Conservation (phyloP, 2,113 vertebrate species). For the Motacilla tschutschensis region DNA sequence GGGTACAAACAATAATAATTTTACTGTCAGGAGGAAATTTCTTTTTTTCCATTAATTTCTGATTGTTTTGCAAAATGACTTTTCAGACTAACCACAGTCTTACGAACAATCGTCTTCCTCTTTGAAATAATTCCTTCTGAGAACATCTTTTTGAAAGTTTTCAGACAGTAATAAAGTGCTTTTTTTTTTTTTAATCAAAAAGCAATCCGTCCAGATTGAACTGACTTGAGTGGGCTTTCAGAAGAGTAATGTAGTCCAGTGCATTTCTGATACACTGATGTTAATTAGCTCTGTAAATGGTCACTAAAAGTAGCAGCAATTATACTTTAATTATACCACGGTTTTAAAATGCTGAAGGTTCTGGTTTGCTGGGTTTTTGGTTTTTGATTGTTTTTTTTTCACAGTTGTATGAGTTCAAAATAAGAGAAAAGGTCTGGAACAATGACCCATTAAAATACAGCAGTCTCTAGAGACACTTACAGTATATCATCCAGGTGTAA, state of each 20-base stretch:
- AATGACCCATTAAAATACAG: background rate
- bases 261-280: background rate
- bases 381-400: too few relatives aligned
- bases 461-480: background rate
- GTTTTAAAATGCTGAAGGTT: background rate
- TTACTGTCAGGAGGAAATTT: background rate
- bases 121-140: background rate
- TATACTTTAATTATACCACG: background rate
- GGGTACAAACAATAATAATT: background rate
- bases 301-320: background rate
- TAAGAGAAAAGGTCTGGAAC: background rate
- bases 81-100: background rate
- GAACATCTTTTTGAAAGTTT: background rate
- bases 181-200: background rate
- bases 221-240: background rate
- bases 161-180: background rate
- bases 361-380: background rate
- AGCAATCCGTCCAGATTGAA: background rate
- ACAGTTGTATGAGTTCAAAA: background rate
- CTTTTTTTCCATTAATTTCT: background rate
- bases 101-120: rapidly evolving
- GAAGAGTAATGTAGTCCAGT: background rate
- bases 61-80: background rate
- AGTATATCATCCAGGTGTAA: background rate
- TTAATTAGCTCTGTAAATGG: background rate